phyloP scores from a whole-genome alignment of 2,113 vertebrate genomes.

The Phyllopteryx taeniolatus region DNA sequence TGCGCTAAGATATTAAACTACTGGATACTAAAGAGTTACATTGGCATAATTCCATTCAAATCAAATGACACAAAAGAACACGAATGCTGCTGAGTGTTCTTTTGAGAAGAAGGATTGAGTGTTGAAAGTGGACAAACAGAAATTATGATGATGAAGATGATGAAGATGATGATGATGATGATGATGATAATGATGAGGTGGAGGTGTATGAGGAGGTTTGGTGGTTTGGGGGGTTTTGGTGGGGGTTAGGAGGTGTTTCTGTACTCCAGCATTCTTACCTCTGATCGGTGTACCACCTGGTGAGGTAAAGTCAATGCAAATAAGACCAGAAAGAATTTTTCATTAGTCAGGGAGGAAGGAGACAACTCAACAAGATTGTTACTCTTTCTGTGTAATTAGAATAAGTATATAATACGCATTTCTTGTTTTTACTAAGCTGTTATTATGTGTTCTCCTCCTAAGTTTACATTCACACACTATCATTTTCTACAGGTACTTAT shows the following conservation, averaged over 20 bases:
- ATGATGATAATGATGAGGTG: constrained; percentile 70
- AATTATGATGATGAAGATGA: constrained; percentile 71
- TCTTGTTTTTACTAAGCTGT: background rate
- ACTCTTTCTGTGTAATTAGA: constrained; percentile 5
- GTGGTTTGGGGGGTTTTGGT: constrained; percentile 29
- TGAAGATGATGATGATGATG: constrained; percentile 29
- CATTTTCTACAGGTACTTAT: background rate
- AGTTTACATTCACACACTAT: background rate
- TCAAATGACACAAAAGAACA: background rate
- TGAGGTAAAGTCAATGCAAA: constrained; percentile 99
- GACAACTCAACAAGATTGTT: constrained; percentile 57
- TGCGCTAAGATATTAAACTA: background rate
- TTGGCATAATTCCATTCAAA: background rate
- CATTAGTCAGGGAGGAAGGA: constrained; percentile 78
- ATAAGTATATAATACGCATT: background rate
- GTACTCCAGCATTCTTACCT: constrained; percentile 97
- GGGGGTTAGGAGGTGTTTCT: constrained; percentile 75
- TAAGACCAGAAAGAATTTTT: constrained; percentile 90
- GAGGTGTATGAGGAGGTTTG: constrained; percentile 21
- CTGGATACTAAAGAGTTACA: background rate
- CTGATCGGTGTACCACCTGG: constrained; percentile 99
- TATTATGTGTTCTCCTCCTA: background rate
- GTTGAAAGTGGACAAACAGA: constrained; percentile 56
- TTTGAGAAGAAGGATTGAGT: background rate
- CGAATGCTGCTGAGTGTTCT: background rate